phyloP scores from a whole-genome alignment of 2,797 vertebrate species.

The Myotis daubentonii region DNA sequence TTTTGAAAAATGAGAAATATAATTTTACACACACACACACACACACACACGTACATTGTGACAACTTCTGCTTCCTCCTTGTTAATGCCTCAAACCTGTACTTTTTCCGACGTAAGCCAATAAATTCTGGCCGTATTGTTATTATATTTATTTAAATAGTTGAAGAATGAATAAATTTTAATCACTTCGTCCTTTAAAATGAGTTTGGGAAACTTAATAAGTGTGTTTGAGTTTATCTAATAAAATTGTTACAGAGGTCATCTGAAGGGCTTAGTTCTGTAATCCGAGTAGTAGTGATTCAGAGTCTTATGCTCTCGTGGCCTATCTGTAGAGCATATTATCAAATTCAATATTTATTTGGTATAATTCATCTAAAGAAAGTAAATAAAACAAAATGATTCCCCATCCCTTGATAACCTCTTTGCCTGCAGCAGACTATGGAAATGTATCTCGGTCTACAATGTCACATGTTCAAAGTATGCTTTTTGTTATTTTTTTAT shows the following conservation, averaged over 20 bases:
- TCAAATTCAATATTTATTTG: not conserved
- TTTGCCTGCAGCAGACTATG: not conserved
- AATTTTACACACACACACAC: not conserved
- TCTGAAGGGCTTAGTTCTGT: not conserved
- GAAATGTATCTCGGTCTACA: not conserved
- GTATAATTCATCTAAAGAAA: not conserved
- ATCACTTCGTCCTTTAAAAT: slow-evolving; percentile 1
- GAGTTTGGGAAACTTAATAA: not conserved
- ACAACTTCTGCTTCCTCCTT: not conserved
- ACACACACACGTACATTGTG: not conserved
- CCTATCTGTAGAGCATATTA: not conserved
- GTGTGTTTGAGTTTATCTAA: not conserved
- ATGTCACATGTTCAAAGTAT: not conserved
- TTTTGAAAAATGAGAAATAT: slow-evolving; percentile 33
- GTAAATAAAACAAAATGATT: not conserved
- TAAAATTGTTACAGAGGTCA: not conserved
- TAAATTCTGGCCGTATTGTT: not conserved
- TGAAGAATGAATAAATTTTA: not conserved
- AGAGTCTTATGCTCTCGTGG: not conserved
- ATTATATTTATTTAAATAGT: slow-evolving; percentile 26
- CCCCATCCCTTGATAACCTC: not conserved
- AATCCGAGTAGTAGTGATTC: not conserved
- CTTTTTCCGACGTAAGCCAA: not conserved
- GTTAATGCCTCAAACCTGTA: not conserved
- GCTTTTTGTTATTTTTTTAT: not conserved